A percentile compares a stretch with the other conserved stretches of the same genome.
Conservation (phyloP, 2,797 vertebrate species). For the Tenualosa ilisha region DNA sequence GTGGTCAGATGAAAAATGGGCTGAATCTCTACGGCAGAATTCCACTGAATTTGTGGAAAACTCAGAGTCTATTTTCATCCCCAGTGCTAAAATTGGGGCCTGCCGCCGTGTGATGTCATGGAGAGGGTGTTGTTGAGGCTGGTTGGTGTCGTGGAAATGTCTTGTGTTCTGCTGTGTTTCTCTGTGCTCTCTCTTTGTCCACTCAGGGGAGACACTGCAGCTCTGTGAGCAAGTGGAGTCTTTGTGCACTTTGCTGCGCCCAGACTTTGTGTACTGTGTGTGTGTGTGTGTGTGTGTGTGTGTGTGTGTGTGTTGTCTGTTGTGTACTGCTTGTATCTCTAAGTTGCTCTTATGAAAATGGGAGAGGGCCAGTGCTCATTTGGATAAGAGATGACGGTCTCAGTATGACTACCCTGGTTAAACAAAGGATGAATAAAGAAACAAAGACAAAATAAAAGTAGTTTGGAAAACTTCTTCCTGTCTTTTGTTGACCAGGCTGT, state of each 20-base stretch:
- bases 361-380: not conserved
- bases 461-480: not conserved
- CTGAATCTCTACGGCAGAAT: slow-evolving; percentile 14
- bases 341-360: not conserved
- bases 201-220: not conserved
- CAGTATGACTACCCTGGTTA: no score
- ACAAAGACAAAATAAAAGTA: not conserved
- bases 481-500: not conserved
- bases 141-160: not conserved
- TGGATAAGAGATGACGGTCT: no score
- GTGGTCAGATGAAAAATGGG: slow-evolving; percentile 16
- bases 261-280: slow-evolving; percentile 14
- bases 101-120: not conserved
- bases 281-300: slow-evolving; percentile 23
- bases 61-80: slow-evolving; percentile 9
- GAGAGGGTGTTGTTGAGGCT: not conserved
- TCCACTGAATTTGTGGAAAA: slow-evolving; percentile 14
- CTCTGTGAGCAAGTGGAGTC: not conserved
- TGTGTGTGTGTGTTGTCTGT: not conserved
- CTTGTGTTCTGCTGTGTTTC: no score
- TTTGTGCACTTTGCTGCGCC: not conserved
- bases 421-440: no score
- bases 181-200: not conserved
- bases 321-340: not conserved
- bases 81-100: not conserved